Evolutionary conservation across 2,888 invertebrate genomes (phyloP), one percentile per base, ranked within the genome.

Genomic region (Rhabditoides inermis): DNA sequence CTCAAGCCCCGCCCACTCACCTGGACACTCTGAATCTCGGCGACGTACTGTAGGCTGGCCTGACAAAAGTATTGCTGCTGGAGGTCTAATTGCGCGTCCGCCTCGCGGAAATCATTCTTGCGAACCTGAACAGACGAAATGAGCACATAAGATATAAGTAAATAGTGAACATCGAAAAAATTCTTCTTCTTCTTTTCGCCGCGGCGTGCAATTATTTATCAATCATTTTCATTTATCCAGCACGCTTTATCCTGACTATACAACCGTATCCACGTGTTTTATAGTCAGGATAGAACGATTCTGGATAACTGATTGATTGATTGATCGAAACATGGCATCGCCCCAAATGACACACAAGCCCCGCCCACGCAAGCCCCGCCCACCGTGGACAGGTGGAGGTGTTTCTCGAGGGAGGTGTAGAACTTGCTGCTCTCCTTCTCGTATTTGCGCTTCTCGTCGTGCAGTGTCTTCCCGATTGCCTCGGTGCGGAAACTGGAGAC

Each of bases 371-470:
- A 3, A 28, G 25, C 7, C 10, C 12, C 22, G 35, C 59, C 25
- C 18, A 69, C 88, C 86, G 72, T 71, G 49, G 90, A 90, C 70
- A 91, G 83, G 79, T 88, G 89, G 56, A 94, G 83, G 77, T 92
- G 90, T 65, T 90, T 84, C 81, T 95, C 95, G 79, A 94, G 88
- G 69, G 88, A 89, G 80, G 90, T 88, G 79, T 91, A 94, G 81
- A 92, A 95, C 79, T 94, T 94, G 64, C 88, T 85, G 2, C 94
- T 94, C 80, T 94, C 90, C 79, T 94, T 94, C 77, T 94, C 92
- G 81, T 68, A 95, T 79, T 90, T 90, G 81, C 94, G 92, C 80
- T 91, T 92, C 53, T 88, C 88, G 71, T 88, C 88, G 86, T 87
- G 80, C 12, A 80, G 51, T 2, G 61, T 60, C 46, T 48, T 41